Percentiles rank a stretch among this genome's conserved stretches.
These are phyloP conservation scores for Paedocypris micromegethes DNA, from an alignment of 2,797 vertebrate species.

Conservation along the genomic window DNA sequence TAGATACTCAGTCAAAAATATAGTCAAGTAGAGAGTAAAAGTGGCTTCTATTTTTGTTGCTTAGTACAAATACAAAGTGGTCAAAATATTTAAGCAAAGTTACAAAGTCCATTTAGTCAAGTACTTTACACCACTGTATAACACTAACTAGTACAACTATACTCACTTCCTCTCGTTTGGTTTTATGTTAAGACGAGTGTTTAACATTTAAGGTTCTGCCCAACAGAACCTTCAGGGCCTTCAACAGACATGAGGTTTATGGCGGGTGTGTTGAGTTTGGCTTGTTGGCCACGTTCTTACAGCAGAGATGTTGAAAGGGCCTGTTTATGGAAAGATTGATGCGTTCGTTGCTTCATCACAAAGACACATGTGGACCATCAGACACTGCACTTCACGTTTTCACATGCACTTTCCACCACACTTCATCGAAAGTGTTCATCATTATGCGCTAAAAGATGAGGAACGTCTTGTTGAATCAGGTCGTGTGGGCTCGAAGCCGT, in stretches of 20 bases:
- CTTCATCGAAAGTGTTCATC: slow-evolving; percentile 11
- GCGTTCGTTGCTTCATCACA: slow-evolving; percentile 15
- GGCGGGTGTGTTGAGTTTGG: slow-evolving; percentile 7
- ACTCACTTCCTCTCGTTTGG: too few species aligned
- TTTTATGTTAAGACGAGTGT: too few species aligned
- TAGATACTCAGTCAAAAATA: too few species aligned
- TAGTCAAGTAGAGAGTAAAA: too few species aligned
- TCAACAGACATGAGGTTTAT: neutral
- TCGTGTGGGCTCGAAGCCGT: neutral
- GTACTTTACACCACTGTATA: too few species aligned
- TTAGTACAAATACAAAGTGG: too few species aligned
- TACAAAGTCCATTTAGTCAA: too few species aligned
- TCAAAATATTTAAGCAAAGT: too few species aligned
- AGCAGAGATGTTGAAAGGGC: slow-evolving; percentile 10
- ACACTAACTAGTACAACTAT: too few species aligned
- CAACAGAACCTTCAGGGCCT: neutral
- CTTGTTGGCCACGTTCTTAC: slow-evolving; percentile 2
- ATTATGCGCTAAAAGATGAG: slow-evolving; percentile 16
- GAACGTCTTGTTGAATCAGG: slow-evolving; percentile 16
- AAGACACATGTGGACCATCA: slow-evolving; percentile 20
- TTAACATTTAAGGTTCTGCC: too few species aligned
- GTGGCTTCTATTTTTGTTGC: too few species aligned
- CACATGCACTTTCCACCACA: slow-evolving; percentile 5
- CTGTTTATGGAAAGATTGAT: slow-evolving; percentile 32
- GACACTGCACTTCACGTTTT: slow-evolving; percentile 21